phyloP scores from a whole-genome alignment of 2,888 invertebrate genomes.

The Campoplex capitator region DNA sequence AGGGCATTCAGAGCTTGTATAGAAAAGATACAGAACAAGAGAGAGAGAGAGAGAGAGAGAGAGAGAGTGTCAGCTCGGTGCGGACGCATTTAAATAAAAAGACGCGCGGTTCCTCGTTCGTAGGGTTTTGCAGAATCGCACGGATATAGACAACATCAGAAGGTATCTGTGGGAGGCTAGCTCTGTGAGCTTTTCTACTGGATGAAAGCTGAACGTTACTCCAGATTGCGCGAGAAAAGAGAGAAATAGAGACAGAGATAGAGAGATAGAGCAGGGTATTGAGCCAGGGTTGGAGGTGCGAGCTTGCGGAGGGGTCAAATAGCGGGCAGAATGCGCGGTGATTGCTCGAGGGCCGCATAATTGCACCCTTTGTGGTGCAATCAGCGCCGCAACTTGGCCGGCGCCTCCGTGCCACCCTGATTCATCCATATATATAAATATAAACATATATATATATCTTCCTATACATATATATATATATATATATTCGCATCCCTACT shows the following conservation, averaged over 20 bases:
- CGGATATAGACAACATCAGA: slow-evolving; percentile 35
- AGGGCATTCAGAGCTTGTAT: slow-evolving; percentile 70
- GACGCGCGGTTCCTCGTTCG: slow-evolving; percentile 74
- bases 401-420: slow-evolving; percentile 73
- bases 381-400: slow-evolving; percentile 84
- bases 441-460: slow-evolving; percentile 10
- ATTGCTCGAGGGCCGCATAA: slow-evolving; percentile 85
- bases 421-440: slow-evolving; percentile 32
- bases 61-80: slow-evolving; percentile 64
- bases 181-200: slow-evolving; percentile 35
- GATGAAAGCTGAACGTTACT: slow-evolving; percentile 55
- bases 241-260: slow-evolving; percentile 45
- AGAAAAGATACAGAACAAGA: slow-evolving; percentile 37
- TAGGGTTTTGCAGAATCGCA: slow-evolving; percentile 58
- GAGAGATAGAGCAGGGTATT: slow-evolving; percentile 64
- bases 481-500: slow-evolving; percentile 16
- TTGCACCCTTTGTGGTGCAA: slow-evolving; percentile 85
- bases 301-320: slow-evolving; percentile 81
- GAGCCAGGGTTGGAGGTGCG: slow-evolving; percentile 58
- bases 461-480: slow-evolving; percentile 7
- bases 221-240: slow-evolving; percentile 30
- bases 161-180: slow-evolving; percentile 50
- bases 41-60: slow-evolving; percentile 45
- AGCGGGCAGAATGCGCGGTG: slow-evolving; percentile 84
- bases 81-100: slow-evolving; percentile 82